These are phyloP conservation scores for Palythoa grandis DNA, from an alignment of 92 coral and sea anemone genomes.

Conservation along the genomic window DNA sequence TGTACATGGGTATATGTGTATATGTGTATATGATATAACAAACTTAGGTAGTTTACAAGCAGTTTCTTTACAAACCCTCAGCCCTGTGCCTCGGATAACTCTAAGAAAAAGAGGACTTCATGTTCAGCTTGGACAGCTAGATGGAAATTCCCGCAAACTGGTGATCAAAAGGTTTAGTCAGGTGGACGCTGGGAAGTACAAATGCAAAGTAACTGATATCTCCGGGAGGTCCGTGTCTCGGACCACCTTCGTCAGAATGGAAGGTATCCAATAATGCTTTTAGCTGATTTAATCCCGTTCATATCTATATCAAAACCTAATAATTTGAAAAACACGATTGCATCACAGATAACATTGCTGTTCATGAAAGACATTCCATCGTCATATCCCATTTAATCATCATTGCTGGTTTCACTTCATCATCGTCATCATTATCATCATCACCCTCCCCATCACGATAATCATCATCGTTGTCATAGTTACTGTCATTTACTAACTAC, in stretches of 20 bases:
- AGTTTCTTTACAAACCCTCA: conserved; percentile 8
- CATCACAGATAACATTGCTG: neutral
- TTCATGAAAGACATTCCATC: neutral
- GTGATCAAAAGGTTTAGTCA: conserved; percentile 69
- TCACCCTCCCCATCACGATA: neutral
- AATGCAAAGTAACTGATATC: conserved; percentile 73
- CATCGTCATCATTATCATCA: conserved; percentile 2
- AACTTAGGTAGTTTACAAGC: neutral
- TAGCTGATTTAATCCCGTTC: neutral
- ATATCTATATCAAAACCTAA: too few species aligned
- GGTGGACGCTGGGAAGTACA: conserved; percentile 87
- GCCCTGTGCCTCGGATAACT: conserved; percentile 90
- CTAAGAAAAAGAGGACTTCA: conserved; percentile 78
- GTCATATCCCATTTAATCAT: neutral
- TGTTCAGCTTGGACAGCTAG: conserved; percentile 68
- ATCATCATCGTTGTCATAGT: neutral
- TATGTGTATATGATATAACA: neutral
- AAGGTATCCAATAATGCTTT: conserved; percentile 59
- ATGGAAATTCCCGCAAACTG: conserved; percentile 79
- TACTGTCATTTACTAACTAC: neutral
- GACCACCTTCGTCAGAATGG: conserved; percentile 72
- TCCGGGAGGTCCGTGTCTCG: conserved; percentile 75
- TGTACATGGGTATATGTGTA: too few species aligned
- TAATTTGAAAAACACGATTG: too few species aligned
- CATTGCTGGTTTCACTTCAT: neutral